phyloP scores from a whole-genome alignment of 2,888 invertebrate genomes.

The Ectemnius cavifrons region DNA sequence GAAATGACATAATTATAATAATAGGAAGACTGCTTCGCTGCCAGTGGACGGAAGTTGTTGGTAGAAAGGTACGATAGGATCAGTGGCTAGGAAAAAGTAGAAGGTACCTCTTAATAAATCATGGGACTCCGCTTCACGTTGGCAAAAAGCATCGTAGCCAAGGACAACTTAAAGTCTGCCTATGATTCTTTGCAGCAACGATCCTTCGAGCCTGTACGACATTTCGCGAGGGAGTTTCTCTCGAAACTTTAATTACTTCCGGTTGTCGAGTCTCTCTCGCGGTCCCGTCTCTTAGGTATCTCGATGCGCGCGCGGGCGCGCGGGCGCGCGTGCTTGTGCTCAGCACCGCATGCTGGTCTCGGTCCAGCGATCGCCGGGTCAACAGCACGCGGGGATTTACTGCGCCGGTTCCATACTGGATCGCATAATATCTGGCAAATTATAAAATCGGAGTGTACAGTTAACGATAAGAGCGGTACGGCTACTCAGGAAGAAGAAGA shows the following conservation, averaged over 20 bases:
- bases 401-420: slow-evolving; percentile 58
- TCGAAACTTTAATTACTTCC: slow-evolving; percentile 69
- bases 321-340: slow-evolving; percentile 3
- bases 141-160: not conserved
- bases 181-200: slow-evolving; percentile 20
- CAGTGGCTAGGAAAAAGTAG: not conserved
- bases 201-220: slow-evolving; percentile 24
- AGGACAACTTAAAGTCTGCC: not conserved
- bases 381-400: slow-evolving; percentile 72
- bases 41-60: not conserved
- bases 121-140: not conserved
- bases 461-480: slow-evolving; percentile 47
- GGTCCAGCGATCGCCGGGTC: slow-evolving; percentile 73
- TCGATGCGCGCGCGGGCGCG: slow-evolving; percentile 33
- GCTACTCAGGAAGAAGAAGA: too few relatives aligned
- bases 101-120: not conserved
- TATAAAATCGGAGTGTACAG: slow-evolving; percentile 63
- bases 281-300: slow-evolving; percentile 53
- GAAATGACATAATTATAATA: slow-evolving; percentile 51
- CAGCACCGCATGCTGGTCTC: slow-evolving; percentile 65
- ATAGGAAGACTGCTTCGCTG: slow-evolving; percentile 12
- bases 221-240: slow-evolving; percentile 37
- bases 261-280: slow-evolving; percentile 49
- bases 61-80: not conserved
- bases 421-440: slow-evolving; percentile 68